A percentile compares a stretch with the other conserved stretches of the same genome.
Conservation (phyloP, 2,888 invertebrate species). For the Acleris emargana region DNA sequence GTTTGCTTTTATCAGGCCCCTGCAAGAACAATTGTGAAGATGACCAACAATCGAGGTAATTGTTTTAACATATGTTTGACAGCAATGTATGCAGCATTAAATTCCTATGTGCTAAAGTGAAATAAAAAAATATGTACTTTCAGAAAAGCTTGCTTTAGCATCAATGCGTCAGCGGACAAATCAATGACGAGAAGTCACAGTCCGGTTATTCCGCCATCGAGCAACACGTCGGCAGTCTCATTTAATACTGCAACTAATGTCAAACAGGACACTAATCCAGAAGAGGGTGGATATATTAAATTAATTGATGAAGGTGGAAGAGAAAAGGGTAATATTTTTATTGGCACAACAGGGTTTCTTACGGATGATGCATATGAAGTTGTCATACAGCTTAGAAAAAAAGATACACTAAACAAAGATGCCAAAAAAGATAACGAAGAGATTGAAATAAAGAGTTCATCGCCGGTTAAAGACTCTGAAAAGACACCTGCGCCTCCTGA, state of each 20-base stretch:
- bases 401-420: constrained; percentile 49
- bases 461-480: not conserved
- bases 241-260: constrained; percentile 57
- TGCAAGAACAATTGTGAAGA: not conserved
- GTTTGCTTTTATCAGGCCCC: constrained; percentile 7
- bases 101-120: not conserved
- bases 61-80: not conserved
- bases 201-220: constrained; percentile 43
- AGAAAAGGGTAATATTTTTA: constrained; percentile 69
- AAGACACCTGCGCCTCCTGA: not conserved
- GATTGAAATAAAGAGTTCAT: not conserved
- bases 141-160: constrained; percentile 11
- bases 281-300: constrained; percentile 60
- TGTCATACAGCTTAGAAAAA: constrained; percentile 72
- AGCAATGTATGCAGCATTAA: not conserved
- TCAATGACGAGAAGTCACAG: constrained; percentile 16
- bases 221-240: constrained; percentile 57
- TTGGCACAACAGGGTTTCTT: constrained; percentile 68
- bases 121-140: not conserved
- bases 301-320: constrained; percentile 59
- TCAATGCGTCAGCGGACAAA: constrained; percentile 34
- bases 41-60: constrained; percentile 17
- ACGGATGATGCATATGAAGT: constrained; percentile 75
- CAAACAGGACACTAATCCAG: constrained; percentile 43
- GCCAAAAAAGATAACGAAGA: constrained; percentile 1